A percentile compares a stretch with the other conserved stretches of the same genome.
Evolutionary conservation across 2,888 invertebrate genomes (phyloP).

Genomic region (Tipula vernalis): DNA sequence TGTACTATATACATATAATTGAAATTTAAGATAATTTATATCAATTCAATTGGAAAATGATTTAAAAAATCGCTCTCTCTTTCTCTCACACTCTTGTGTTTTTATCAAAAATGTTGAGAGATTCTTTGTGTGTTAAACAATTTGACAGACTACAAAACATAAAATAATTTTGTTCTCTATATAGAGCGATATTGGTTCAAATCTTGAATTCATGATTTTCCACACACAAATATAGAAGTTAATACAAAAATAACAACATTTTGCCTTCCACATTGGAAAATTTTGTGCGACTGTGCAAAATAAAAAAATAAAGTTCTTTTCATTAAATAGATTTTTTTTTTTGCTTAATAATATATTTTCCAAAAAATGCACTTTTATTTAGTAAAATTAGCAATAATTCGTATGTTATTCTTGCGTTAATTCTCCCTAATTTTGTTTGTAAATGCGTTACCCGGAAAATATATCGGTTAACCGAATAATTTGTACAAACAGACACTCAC

Average conservation of each 20-base stretch:
- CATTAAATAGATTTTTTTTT: neutral
- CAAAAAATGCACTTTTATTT: neutral
- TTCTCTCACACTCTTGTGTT: neutral
- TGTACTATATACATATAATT: neutral
- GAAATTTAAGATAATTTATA: neutral
- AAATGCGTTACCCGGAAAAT: neutral
- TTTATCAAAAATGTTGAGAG: neutral
- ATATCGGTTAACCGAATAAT: neutral
- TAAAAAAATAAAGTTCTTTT: neutral
- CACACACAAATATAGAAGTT: neutral
- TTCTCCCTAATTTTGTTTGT: neutral
- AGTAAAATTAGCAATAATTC: neutral
- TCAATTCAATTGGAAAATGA: neutral
- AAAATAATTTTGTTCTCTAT: neutral
- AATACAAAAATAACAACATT: neutral
- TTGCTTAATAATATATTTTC: neutral
- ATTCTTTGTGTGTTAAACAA: neutral
- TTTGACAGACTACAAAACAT: neutral
- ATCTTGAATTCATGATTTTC: slow-evolving; percentile 4
- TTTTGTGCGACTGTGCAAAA: slow-evolving; percentile 4
- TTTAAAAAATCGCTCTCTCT: neutral
- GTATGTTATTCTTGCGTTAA: neutral
- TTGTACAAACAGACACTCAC: neutral
- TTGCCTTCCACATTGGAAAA: neutral
- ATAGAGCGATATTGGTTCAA: neutral